These are phyloP conservation scores for Macrosoma leucophasiata DNA, from an alignment of 2,888 invertebrate genomes.

Conservation along the genomic window DNA sequence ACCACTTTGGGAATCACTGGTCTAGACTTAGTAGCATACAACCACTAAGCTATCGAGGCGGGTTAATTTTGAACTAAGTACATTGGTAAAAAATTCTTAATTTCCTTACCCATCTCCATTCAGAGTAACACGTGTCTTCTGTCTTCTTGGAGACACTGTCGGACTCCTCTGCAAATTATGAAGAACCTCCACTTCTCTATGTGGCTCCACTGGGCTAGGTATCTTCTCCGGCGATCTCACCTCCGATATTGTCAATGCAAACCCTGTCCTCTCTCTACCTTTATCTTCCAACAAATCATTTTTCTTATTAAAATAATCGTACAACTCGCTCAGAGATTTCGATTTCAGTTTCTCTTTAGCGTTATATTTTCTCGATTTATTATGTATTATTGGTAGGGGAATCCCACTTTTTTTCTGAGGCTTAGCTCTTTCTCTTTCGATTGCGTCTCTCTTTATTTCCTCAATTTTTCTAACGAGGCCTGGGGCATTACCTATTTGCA, in stretches of 20 bases:
- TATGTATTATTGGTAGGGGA: constrained; percentile 57
- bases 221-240: constrained; percentile 55
- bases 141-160: constrained; percentile 66
- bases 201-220: constrained; percentile 70
- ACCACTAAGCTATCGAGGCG: no score
- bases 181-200: constrained; percentile 80
- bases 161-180: constrained; percentile 82
- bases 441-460: constrained; percentile 49
- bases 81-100: constrained; percentile 3
- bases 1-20: no score
- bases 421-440: constrained; percentile 39
- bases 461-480: constrained; percentile 46
- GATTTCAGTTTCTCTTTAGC: constrained; percentile 63
- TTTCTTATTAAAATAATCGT: constrained; percentile 65
- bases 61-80: background rate
- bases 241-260: constrained; percentile 53
- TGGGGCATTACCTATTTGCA: no score
- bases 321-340: constrained; percentile 65
- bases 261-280: constrained; percentile 43
- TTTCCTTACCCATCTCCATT: constrained; percentile 61
- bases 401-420: constrained; percentile 54
- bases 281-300: constrained; percentile 40
- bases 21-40: no score
- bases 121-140: constrained; percentile 54
- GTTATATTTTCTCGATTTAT: constrained; percentile 42